phyloP scores from a whole-genome alignment of 64 coral and sea anemone genomes.

The Acropora tenuis region DNA sequence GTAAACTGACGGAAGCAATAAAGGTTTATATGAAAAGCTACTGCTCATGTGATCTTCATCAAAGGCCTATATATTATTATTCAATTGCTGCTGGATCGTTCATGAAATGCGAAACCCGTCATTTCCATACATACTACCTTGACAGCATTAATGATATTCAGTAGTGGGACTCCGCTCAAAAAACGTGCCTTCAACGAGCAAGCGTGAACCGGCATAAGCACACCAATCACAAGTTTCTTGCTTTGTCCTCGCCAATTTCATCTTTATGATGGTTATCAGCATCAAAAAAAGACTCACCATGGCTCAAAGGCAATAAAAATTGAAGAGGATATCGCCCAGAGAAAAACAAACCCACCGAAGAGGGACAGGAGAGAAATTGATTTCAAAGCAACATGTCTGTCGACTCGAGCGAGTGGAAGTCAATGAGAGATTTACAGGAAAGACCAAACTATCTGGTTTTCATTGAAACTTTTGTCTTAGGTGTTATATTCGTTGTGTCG shows the following conservation, averaged over 20 bases:
- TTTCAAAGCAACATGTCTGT: background rate
- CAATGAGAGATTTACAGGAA: slow-evolving; percentile 57
- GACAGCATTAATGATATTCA: background rate
- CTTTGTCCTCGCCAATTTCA: too few species aligned
- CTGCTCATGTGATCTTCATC: background rate
- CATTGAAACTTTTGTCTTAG: slow-evolving; percentile 50
- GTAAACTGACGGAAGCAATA: slow-evolving; percentile 6
- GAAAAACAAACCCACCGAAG: background rate
- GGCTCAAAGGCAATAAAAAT: background rate
- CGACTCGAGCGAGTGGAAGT: slow-evolving; percentile 9
- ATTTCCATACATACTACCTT: background rate
- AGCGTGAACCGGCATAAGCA: too few species aligned
- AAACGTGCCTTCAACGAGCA: background rate
- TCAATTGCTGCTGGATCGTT: background rate
- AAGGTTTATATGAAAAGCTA: slow-evolving; percentile 8
- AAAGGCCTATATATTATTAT: background rate
- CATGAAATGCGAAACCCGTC: background rate
- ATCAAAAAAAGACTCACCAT: background rate
- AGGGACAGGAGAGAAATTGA: background rate
- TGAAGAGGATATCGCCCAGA: background rate
- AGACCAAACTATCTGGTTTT: slow-evolving; percentile 50
- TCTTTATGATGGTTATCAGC: too few species aligned
- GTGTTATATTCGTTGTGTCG: slow-evolving; percentile 46
- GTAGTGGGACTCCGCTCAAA: background rate
- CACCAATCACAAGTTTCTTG: too few species aligned